Base-by-base conservation (phyloP, 2,888 invertebrate genomes). In the Leistus spinibarbis region DNA sequence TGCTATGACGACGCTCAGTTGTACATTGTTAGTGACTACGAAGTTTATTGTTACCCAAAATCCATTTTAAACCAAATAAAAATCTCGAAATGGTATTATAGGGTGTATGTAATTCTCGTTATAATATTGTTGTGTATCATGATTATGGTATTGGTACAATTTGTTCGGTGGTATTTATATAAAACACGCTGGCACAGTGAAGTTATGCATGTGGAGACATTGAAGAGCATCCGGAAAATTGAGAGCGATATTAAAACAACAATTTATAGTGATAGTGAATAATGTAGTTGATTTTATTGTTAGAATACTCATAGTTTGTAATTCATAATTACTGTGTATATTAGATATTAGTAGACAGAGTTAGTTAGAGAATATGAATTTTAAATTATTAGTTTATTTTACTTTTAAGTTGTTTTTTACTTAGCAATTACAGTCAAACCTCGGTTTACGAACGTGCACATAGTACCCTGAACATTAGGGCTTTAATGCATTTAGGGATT, bases 1-100 rank as follows among this genome's bases (percentile, higher is more conserved):
- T 94, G 94, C 84, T 89, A 89, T 81, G 88, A 88, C 4, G 94
- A 94, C 82, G 90, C 92, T 4, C 84, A 86, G 77, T 84, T 91
- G 66, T 86, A 86, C 78, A 87, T 86, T 77, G 77, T 81, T 76
- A 86, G 87, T 5, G 73, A 78, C 23, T 79, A 76, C 63, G 84
- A 85, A 67, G 80, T 79, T 57, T 86, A 84, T 77, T 86, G 86
- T 79, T 86, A 85, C 78, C 83, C 85, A 13, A 63, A 77, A 56
- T 78, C 79, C 20, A 69, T 80, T 19, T 70, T 77, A 19, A 67
- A 70, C 16, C 76, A 76, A 27, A 78, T 81, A 7, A 69, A 79
- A 56, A 78, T 9, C 71, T 77, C 76, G 76, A 79, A 71, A 73
- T 82, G 76, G 69, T 69, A 24, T 76, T 76, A 77, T 54, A 67